Evolutionary conservation across 2,888 invertebrate genomes (phyloP), one percentile per base, ranked within the genome.

Genomic region (Formica aserva): DNA sequence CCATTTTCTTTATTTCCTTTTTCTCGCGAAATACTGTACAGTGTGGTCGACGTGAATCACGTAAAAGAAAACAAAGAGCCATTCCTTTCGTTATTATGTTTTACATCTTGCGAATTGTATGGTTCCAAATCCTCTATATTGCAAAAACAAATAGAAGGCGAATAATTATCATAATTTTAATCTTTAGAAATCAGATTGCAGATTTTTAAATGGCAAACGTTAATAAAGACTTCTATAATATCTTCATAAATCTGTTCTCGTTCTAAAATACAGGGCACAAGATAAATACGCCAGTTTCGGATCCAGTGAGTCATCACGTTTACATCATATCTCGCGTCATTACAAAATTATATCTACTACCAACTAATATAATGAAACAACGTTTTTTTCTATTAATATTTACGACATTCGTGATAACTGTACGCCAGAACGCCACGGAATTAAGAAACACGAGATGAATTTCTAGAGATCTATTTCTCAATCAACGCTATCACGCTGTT

Each of bases 1-100:
- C 75, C 45, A 72, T 76, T 66, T 77, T 83, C 76, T 78, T 48
- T 55, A 52, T 85, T 72, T 85, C 77, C 65, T 45, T 69, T 69
- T 57, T 15, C 60, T 26, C 78, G 45, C 57, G 32, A 72, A 78
- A 69, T 38, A 22, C 38, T 3, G 62, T 41, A 18, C 13, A 29
- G 74, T 60, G 8, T 6, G 60, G 55, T 22, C 57, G n/a, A 67
- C 38, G 60, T 78, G 52, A 71, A 82, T 83, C 83, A 82, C 63
- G 60, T 9, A 32, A 35, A 38, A 26, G 26, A 78, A 72, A 72
- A 57, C 52, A 52, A 67, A 41, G 57, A 60, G 26, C 15, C 6
- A 4, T 69, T 78, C 32, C 57, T 45, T 71, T 22, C 29, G 11
- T 55, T 67, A 77, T 55, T 66, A 57, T 3, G 57, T 60, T 18